A percentile compares a stretch with the other conserved stretches of the same genome.
phyloP scores from a whole-genome alignment of 2,888 invertebrate genomes.

The Zonitis immaculata region DNA sequence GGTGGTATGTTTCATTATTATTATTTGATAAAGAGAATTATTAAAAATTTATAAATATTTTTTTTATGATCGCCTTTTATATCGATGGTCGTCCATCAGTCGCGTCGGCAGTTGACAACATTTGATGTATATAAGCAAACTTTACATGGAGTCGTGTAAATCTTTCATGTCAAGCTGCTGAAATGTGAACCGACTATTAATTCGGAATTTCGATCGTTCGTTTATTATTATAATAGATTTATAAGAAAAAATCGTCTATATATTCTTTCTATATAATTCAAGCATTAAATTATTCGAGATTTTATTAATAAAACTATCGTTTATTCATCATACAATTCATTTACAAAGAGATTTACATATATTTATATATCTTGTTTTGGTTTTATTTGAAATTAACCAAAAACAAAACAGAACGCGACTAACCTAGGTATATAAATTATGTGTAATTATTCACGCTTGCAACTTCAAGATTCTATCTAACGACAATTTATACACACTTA shows the following conservation, averaged over 20 bases:
- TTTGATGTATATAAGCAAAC: conserved; percentile 36
- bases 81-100: conserved; percentile 26
- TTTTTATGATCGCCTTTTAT: too few relatives aligned
- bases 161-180: conserved; percentile 33
- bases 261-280: too few relatives aligned
- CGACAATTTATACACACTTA: conserved; percentile 28
- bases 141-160: conserved; percentile 38
- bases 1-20: conserved; percentile 71
- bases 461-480: conserved; percentile 24
- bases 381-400: not conserved
- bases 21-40: too few relatives aligned
- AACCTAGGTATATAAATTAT: conserved; percentile 24
- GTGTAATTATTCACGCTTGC: conserved; percentile 26
- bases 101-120: conserved; percentile 36
- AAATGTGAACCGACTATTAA: conserved; percentile 32
- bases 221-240: too few relatives aligned
- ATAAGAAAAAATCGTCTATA: too few relatives aligned
- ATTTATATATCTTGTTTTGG: conserved; percentile 11
- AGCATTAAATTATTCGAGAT: too few relatives aligned
- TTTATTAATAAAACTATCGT: too few relatives aligned
- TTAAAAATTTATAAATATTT: too few relatives aligned
- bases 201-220: conserved; percentile 22
- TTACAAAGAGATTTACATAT: conserved; percentile 21
- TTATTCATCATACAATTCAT: not conserved
- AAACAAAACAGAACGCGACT: conserved; percentile 14